Percentiles rank a stretch among this genome's conserved stretches.
Conservation (phyloP, 2,888 invertebrate genomes). For the Melanchra persicariae region DNA sequence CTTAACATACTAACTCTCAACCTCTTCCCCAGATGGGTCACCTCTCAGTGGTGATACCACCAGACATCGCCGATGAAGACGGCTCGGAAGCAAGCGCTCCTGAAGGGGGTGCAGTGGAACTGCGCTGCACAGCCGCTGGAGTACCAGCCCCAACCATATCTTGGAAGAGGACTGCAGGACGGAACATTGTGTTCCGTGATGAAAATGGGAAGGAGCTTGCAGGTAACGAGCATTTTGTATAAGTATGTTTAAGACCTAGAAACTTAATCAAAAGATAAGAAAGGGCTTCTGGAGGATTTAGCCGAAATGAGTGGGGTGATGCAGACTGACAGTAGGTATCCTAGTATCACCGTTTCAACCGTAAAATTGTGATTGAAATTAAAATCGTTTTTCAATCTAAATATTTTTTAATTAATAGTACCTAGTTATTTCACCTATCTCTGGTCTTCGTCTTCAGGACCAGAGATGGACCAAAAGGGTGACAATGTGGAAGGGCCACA, state of each 20-base stretch:
- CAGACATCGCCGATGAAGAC: constrained; percentile 93
- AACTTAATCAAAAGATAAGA: neutral
- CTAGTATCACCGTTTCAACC: no score
- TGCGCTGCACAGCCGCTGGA: constrained; percentile 95
- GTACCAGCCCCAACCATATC: constrained; percentile 94
- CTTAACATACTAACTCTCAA: constrained; percentile 15
- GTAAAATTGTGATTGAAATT: no score
- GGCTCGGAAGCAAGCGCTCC: constrained; percentile 93
- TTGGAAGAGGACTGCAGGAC: constrained; percentile 95
- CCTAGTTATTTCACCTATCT: no score
- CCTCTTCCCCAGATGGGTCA: constrained; percentile 93
- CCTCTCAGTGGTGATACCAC: constrained; percentile 96
- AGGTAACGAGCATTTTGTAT: constrained; percentile 84
- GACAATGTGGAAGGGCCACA: no score
- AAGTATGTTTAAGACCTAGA: neutral
- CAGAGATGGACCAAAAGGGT: no score
- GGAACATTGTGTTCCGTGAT: constrained; percentile 94
- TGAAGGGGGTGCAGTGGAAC: constrained; percentile 94
- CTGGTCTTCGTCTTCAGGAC: no score
- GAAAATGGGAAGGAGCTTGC: constrained; percentile 92
- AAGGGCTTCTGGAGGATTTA: no score
- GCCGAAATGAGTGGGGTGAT: no score
- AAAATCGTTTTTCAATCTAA: no score
- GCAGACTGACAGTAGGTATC: no score
- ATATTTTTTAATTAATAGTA: no score